Conservation (phyloP, 1,140 invertebrate species). For the Cherax quadricarinatus region DNA sequence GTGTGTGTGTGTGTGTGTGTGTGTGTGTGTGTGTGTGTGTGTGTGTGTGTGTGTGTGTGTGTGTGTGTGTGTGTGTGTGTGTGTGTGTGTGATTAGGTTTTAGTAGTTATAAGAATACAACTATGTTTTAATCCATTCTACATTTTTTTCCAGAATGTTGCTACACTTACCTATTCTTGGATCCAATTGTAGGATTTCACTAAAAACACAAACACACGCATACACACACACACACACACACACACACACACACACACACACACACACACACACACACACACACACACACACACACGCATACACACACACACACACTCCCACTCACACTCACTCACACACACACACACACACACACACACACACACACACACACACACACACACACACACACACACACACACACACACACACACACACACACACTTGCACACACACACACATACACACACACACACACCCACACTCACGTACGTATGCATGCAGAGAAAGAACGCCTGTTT, state of each 20-base stretch:
- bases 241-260: conserved; percentile 24
- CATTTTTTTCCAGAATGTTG: too few relatives aligned
- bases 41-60: neutral
- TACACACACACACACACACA: conserved; percentile 32
- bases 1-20: neutral
- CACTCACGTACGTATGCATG: conserved; percentile 15
- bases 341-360: conserved; percentile 28
- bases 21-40: neutral
- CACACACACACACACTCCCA: conserved; percentile 3
- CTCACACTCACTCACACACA: conserved; percentile 26
- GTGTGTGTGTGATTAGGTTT: too few relatives aligned
- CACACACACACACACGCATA: conserved; percentile 31
- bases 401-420: conserved; percentile 38
- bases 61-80: neutral
- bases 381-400: conserved; percentile 25
- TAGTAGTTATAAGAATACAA: too few relatives aligned
- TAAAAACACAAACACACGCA: neutral
- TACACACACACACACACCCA: conserved; percentile 33
- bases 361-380: conserved; percentile 16
- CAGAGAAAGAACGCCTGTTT: conserved; percentile 15
- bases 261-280: conserved; percentile 35
- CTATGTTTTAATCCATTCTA: too few relatives aligned
- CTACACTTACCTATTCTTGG: too few relatives aligned
- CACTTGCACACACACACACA: conserved; percentile 16
- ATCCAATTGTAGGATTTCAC: too few relatives aligned